Conservation (phyloP, 2,888 invertebrate genomes). For the Acleris sparsana region DNA sequence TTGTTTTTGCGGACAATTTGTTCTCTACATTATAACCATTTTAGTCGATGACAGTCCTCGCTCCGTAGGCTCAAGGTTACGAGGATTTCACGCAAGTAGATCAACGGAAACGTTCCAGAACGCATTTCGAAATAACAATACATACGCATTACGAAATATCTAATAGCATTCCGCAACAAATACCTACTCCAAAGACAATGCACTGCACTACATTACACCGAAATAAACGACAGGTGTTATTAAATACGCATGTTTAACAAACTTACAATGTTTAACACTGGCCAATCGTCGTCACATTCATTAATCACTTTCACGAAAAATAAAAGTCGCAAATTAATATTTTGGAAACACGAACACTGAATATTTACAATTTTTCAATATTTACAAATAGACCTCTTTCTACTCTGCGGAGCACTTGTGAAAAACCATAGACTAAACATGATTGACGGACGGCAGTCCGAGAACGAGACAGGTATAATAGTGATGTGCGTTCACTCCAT, state of each 20-base stretch:
- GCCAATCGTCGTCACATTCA: slow-evolving; percentile 50
- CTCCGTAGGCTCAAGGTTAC: slow-evolving; percentile 59
- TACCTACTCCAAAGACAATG: slow-evolving; percentile 40
- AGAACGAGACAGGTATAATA: slow-evolving; percentile 28
- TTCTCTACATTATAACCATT: slow-evolving; percentile 50
- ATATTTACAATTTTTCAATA: slow-evolving; percentile 70
- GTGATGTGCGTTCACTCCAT: slow-evolving; percentile 5
- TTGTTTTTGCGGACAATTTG: slow-evolving; percentile 29
- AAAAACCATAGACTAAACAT: slow-evolving; percentile 57
- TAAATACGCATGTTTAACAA: slow-evolving; percentile 42
- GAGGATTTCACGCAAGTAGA: slow-evolving; percentile 50
- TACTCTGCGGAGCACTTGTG: slow-evolving; percentile 59
- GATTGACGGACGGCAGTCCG: slow-evolving; percentile 19
- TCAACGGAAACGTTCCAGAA: slow-evolving; percentile 39
- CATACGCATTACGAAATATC: slow-evolving; percentile 43
- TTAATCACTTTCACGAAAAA: slow-evolving; percentile 60
- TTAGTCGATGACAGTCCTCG: slow-evolving; percentile 60
- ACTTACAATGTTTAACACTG: slow-evolving; percentile 57
- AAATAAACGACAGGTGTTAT: slow-evolving; percentile 45
- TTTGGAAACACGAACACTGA: slow-evolving; percentile 48
- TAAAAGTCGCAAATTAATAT: slow-evolving; percentile 43
- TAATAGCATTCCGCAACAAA: slow-evolving; percentile 39
- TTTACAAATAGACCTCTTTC: slow-evolving; percentile 77
- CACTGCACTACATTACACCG: slow-evolving; percentile 25
- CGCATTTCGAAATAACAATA: slow-evolving; percentile 40